Evolutionary conservation across 1,140 invertebrate genomes (phyloP).

Genomic region (Stratiolaelaps scimitus): DNA sequence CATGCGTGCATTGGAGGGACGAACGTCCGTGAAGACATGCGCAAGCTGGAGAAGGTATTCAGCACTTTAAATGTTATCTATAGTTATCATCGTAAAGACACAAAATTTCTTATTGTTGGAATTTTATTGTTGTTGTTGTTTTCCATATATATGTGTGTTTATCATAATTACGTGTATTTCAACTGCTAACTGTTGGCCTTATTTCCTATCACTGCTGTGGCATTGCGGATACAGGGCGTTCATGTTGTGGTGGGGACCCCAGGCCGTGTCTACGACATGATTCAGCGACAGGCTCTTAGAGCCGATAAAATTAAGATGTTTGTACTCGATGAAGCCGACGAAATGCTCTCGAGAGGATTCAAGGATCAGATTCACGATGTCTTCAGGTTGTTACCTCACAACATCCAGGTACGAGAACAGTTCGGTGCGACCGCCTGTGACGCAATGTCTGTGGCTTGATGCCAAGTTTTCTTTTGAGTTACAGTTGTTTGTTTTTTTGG

Average conservation of each 20-base stretch:
- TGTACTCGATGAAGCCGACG: conserved; percentile 49
- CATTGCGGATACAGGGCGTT: conserved; percentile 42
- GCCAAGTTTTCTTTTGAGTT: no score
- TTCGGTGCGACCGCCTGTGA: no score
- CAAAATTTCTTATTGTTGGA: no score
- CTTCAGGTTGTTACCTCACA: conserved; percentile 72
- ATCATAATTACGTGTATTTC: no score
- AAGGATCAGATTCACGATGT: conserved; percentile 83
- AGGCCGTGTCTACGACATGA: conserved; percentile 48
- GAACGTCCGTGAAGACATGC: conserved; percentile 89
- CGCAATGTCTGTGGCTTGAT: no score
- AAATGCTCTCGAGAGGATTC: conserved; percentile 49
- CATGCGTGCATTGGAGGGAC: conserved; percentile 99
- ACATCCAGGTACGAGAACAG: conserved; percentile 59
- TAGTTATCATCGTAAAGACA: no score
- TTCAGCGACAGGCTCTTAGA: conserved; percentile 42
- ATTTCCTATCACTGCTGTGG: conserved; percentile 42
- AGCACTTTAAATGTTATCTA: no score
- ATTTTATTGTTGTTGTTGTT: no score
- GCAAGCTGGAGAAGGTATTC: conserved; percentile 59
- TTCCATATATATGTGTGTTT: no score
- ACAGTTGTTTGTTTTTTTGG: no score
- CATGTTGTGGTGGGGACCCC: conserved; percentile 49
- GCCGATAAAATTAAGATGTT: conserved; percentile 46
- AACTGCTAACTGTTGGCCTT: no score